Base-by-base conservation (phyloP, 2,888 invertebrate genomes). In the Beris morrisii region DNA sequence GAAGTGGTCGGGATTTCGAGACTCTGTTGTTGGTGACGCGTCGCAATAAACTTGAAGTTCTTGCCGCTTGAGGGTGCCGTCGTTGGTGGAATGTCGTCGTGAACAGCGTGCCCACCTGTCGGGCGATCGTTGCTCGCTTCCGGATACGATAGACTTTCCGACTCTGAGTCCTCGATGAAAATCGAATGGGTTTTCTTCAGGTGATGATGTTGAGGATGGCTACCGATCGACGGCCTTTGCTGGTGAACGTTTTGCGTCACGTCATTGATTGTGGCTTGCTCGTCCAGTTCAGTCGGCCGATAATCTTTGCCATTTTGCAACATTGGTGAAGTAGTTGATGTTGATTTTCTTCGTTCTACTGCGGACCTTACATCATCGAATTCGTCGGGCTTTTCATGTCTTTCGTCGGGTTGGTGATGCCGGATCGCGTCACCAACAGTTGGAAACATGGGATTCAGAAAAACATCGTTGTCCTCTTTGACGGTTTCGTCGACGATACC, bases 1-100 rank as follows among this genome's bases (percentile, higher is more conserved):
- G 86, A 86, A 71, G 86, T 85, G 76, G 86, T 87, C 3, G 92
- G 93, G 74, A 92, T 91, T 79, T 92, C 92, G 55, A 92, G 83
- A 69, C 91, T 92, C 73, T 65, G 89, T 89, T 79, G 65, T 73
- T 56, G 89, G 89, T 79, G 57, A 65, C 89, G 82, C 71, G 88
- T 68, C 9, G 68, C 69, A 87, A 86, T 71, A 86, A 83, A 76
- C 86, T 87, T 75, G 87, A 84, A 71, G 82, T 85, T 55, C 82
- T 82, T 70, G 85, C 81, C 52, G 32, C 65, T 67, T 30, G 54
- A 43, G n/a, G 43, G 31, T 5, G 55, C 22, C n/a, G 65, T 15
- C 5, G 15, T 32, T 11, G 43, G 54, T 30, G 70, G 69, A 52
- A 69, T 66, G 12, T 65, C 65, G 5, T 54, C 30, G 11, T 44